These are phyloP conservation scores for Hipposideros armiger DNA, from an alignment of 2,113 vertebrate genomes.

Conservation along the genomic window DNA sequence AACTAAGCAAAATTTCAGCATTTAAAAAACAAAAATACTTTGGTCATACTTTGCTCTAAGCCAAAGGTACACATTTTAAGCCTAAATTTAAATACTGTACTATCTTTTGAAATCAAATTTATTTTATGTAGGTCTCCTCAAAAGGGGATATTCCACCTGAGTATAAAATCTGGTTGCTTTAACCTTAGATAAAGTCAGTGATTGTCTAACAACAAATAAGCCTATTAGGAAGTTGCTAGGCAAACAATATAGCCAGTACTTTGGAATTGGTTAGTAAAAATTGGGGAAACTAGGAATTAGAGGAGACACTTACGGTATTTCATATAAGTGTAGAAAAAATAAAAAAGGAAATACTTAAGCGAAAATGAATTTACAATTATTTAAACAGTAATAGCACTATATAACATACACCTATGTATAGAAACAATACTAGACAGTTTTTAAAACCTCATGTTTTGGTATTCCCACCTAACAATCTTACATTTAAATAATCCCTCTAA, in stretches of 20 bases:
- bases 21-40: slow-evolving; percentile 48
- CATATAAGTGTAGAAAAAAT: not conserved
- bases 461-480: not conserved
- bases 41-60: slow-evolving; percentile 5
- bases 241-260: not conserved
- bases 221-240: not conserved
- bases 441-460: not conserved
- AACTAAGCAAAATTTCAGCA: not conserved
- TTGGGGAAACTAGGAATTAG: not conserved
- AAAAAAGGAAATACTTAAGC: not conserved
- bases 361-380: not conserved
- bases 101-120: slow-evolving; percentile 9
- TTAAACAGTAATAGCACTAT: not conserved
- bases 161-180: not conserved
- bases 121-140: not conserved
- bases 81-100: not conserved
- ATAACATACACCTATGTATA: not conserved
- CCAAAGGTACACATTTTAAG: not conserved
- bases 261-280: not conserved
- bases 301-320: not conserved
- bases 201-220: not conserved
- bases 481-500: not conserved
- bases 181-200: slow-evolving; percentile 7
- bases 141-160: not conserved
- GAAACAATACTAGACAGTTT: not conserved